phyloP scores from a whole-genome alignment of 2,888 invertebrate genomes.

The Dynastes grantii region DNA sequence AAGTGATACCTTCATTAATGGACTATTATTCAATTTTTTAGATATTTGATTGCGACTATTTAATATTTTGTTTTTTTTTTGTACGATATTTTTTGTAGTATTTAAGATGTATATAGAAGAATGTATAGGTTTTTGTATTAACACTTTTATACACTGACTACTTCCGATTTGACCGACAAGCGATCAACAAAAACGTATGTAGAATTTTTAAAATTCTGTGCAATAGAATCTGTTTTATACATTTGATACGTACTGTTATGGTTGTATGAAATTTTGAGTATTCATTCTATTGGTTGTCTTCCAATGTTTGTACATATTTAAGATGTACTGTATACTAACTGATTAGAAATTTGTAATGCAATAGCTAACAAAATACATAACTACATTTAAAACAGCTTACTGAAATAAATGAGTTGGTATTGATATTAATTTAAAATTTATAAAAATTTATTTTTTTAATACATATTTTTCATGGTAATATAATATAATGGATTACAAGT shows the following conservation, averaged over 20 bases:
- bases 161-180: constrained; percentile 26
- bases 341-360: constrained; percentile 10
- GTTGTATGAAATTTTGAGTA: constrained; percentile 21
- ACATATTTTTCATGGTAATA: no score
- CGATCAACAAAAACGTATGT: constrained; percentile 1
- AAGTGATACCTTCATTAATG: constrained; percentile 49
- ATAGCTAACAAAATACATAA: not conserved
- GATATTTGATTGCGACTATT: constrained; percentile 41
- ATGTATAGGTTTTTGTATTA: constrained; percentile 29
- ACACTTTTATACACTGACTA: constrained; percentile 36
- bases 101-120: constrained; percentile 40
- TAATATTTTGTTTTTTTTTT: constrained; percentile 33
- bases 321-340: constrained; percentile 8
- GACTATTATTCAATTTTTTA: constrained; percentile 50
- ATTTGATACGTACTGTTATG: constrained; percentile 21
- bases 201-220: constrained; percentile 17
- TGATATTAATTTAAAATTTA: not conserved
- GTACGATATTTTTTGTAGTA: constrained; percentile 41
- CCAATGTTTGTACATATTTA: constrained; percentile 26
- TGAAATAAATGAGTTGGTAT: not conserved
- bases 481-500: not conserved
- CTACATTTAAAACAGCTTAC: not conserved
- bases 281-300: constrained; percentile 27
- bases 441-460: no score
- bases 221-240: constrained; percentile 27